Base-by-base conservation (phyloP, 2,888 invertebrate species). In the Epinotia bilunana region DNA sequence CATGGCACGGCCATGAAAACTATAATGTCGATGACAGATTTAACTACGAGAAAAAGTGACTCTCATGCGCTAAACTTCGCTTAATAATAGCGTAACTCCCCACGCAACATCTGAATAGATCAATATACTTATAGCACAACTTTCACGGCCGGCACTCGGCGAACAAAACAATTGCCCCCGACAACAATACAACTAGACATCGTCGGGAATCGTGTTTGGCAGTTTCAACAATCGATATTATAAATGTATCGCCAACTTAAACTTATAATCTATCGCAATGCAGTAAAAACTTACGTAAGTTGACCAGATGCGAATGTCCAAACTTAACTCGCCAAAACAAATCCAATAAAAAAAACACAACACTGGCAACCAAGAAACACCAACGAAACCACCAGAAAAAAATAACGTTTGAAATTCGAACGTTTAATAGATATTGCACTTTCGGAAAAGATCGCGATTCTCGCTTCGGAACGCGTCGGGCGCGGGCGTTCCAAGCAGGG, bases 281-380 rank as follows among this genome's bases (percentile, higher is more conserved):
- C 93, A 93, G 93, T 89, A 88, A 88, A 87, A 87, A 87, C 93
- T 93, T 93, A 93, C 93, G 93, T 93, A 93, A 93, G 91, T 91
- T 91, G 78, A 81, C 86, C 78, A 80, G 81, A 80, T 79, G 82
- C 80, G 77, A 75, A 72, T 67, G 74, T 74, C 68, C 77, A 43
- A 70, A 60, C 73, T 74, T 65, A 65, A 76, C 76, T 67, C 55
- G 49, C 55, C 64, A 76, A 78, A 78, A 80, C 78, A 76, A 76
- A 77, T 77, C 76, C 77, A 79, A 78, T 72, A 53, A 71, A 69
- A 61, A 77, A 77, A 67, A 55, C 74, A 69, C 74, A 28, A 78
- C 78, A 74, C 76, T 77, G 75, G 49, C 64, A 77, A 70, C 57
- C 13, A 67, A 70, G 75, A 67, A 73, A 33, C 74, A 71, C 65